Base-by-base conservation (phyloP, 2,888 invertebrate genomes). In the Incurvaria masculella region DNA sequence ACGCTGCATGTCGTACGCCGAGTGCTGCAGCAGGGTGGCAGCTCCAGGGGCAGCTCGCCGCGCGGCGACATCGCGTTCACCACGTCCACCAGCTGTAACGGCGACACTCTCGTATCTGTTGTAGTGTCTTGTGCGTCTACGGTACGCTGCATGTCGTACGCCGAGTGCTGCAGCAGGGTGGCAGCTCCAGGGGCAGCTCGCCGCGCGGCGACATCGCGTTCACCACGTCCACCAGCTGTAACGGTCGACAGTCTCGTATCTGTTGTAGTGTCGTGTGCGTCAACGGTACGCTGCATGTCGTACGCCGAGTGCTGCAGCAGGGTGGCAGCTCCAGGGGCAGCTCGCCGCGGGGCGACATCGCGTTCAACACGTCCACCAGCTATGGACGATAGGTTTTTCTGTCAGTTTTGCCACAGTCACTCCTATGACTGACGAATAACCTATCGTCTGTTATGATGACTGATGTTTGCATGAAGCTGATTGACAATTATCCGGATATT, bases 241-340 rank as follows among this genome's bases (percentile, higher is more conserved):
- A n/a, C n/a, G n/a, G n/a, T n/a, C n/a, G n/a, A n/a, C n/a, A n/a
- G n/a, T n/a, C n/a, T n/a, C n/a, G n/a, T n/a, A n/a, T n/a, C n/a
- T n/a, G n/a, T n/a, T n/a, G n/a, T n/a, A n/a, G n/a, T n/a, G n/a
- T n/a, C n/a, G n/a, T n/a, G n/a, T n/a, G n/a, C n/a, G n/a, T n/a
- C n/a, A n/a, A n/a, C n/a, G n/a, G n/a, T n/a, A n/a, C n/a, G n/a
- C n/a, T n/a, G n/a, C n/a, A n/a, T n/a, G n/a, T n/a, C n/a, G n/a
- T n/a, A n/a, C n/a, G n/a, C n/a, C n/a, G n/a, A n/a, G n/a, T 91
- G 55, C 87, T 84, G 1, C 85, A 83, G 47, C 86, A 80, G 44
- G 97, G 72, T 0, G 97, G 95, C 57, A 96, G 78, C 70, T 95
- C 94, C 45, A 97, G 67, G 0, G 96, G 92, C 49, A 94, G 78